These are phyloP conservation scores for Acanthurus lineatus DNA, from an alignment of 2,797 vertebrate species.

Conservation along the genomic window DNA sequence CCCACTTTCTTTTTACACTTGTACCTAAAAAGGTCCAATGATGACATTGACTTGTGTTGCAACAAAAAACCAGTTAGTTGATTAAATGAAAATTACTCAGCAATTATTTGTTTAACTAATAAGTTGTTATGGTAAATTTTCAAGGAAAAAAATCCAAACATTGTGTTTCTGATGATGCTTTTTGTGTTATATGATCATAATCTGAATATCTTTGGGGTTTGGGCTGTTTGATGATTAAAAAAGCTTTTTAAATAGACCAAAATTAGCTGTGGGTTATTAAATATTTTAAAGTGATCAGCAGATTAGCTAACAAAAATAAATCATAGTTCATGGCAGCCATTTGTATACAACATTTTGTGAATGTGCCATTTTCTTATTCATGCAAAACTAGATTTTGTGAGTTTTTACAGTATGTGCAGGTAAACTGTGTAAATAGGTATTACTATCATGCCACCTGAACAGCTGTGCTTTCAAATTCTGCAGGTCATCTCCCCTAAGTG, in stretches of 20 bases:
- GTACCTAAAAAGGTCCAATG: background rate
- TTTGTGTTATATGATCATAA: too few species aligned
- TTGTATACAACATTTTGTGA: slow-evolving; percentile 1
- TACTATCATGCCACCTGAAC: background rate
- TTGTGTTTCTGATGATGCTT: too few species aligned
- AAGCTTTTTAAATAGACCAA: too few species aligned
- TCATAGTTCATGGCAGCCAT: background rate
- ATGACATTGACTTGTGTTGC: too few species aligned
- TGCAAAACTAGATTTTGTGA: slow-evolving; percentile 21
- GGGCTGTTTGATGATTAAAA: too few species aligned
- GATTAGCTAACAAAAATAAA: background rate
- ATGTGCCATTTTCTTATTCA: slow-evolving; percentile 8
- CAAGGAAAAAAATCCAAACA: too few species aligned
- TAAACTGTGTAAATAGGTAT: slow-evolving; percentile 5
- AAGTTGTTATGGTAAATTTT: too few species aligned
- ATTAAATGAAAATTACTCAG: too few species aligned
- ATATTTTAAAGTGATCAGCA: background rate
- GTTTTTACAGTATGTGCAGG: slow-evolving; percentile 26
- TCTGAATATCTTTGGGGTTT: too few species aligned
- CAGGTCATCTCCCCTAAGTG: background rate
- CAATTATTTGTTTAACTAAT: too few species aligned
- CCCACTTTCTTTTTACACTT: slow-evolving; percentile 1
- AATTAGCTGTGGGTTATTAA: too few species aligned
- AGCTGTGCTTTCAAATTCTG: background rate
- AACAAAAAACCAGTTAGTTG: too few species aligned